These are phyloP conservation scores for Xerus inauris DNA, from an alignment of 2,113 vertebrate species.

Conservation along the genomic window DNA sequence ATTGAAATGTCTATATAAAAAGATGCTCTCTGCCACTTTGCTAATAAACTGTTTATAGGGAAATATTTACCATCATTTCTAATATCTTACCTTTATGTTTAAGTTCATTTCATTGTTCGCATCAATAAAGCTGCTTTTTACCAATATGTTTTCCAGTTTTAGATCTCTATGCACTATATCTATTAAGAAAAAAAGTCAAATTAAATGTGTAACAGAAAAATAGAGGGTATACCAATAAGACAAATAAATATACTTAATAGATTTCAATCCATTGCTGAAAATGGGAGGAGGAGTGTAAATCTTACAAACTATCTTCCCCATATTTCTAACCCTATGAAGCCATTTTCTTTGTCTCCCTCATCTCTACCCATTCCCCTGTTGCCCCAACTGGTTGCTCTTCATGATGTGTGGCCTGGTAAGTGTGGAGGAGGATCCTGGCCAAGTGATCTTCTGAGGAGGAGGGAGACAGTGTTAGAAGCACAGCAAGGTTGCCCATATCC, in stretches of 20 bases:
- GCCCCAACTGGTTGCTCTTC: not conserved
- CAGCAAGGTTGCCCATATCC: not conserved
- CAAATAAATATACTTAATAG: not conserved
- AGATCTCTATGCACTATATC: constrained; percentile 92
- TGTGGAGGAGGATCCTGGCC: not conserved
- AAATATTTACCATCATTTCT: constrained; percentile 63
- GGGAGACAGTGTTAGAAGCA: not conserved
- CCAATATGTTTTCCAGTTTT: constrained; percentile 95
- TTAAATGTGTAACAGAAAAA: constrained; percentile 48
- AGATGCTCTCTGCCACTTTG: constrained; percentile 59
- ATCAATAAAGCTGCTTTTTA: constrained; percentile 89
- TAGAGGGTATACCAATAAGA: not conserved
- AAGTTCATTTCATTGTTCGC: constrained; percentile 87
- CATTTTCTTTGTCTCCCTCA: not conserved
- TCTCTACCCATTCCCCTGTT: not conserved
- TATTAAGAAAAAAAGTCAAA: constrained; percentile 81
- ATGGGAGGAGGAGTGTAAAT: not conserved
- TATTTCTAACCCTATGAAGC: not conserved
- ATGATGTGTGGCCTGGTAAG: not conserved
- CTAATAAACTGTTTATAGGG: constrained; percentile 71
- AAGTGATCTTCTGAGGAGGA: not conserved
- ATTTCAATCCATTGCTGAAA: not conserved
- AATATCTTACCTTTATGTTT: constrained; percentile 91
- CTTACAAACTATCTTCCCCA: not conserved
- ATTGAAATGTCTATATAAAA: constrained; percentile 75